These are phyloP conservation scores for Conus canariensis DNA, from an alignment of 2,888 invertebrate species.

Conservation along the genomic window DNA sequence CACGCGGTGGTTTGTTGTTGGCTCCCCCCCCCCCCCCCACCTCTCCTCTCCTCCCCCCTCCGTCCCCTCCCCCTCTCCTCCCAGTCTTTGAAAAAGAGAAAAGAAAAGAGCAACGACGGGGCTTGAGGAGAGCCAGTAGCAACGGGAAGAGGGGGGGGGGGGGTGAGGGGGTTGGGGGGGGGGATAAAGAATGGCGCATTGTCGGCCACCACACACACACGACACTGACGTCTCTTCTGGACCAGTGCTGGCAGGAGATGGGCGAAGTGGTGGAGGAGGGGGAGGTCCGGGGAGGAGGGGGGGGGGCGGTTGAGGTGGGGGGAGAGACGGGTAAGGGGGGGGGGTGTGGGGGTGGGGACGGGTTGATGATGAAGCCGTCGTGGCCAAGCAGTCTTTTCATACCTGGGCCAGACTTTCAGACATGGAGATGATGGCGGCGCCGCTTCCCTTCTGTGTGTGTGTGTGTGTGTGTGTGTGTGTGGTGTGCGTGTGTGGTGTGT, in stretches of 20 bases:
- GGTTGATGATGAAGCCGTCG: neutral
- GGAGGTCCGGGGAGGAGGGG: no score
- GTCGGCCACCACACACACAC: neutral
- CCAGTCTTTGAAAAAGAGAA: neutral
- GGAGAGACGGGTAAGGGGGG: no score
- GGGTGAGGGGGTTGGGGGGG: no score
- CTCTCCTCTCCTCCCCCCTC: neutral
- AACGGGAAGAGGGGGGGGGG: neutral
- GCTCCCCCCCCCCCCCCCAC: neutral
- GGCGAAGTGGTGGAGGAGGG: no score
- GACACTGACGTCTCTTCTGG: neutral
- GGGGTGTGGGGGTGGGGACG: no score
- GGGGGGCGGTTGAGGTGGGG: no score
- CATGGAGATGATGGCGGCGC: neutral
- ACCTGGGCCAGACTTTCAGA: neutral
- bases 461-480: no score
- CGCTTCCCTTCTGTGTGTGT: no score
- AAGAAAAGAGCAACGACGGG: slow-evolving; percentile 31
- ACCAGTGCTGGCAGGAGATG: neutral
- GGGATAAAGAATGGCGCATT: no score
- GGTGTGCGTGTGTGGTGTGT: no score
- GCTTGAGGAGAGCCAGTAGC: neutral
- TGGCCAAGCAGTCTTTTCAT: neutral
- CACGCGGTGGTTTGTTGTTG: neutral
- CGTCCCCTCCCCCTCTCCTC: neutral